These are phyloP conservation scores for Plusia festucae DNA, from an alignment of 2,888 invertebrate species.

Conservation along the genomic window DNA sequence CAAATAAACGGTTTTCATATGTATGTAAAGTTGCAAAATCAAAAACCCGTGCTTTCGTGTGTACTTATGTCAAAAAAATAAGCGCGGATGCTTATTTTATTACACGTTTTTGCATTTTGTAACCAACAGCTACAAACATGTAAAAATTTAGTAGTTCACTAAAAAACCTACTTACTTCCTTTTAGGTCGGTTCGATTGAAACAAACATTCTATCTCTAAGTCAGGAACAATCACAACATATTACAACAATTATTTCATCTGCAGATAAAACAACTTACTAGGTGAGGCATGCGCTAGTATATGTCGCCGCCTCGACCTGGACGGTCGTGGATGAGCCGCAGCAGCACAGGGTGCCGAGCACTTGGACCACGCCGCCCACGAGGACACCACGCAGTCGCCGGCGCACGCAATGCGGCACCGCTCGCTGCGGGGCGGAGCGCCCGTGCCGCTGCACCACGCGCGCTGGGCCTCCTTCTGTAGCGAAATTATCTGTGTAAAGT, in stretches of 20 bases:
- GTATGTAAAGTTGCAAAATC: no score
- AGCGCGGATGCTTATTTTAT: no score
- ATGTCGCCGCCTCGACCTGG: constrained; percentile 71
- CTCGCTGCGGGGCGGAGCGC: constrained; percentile 85
- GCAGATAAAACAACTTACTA: constrained; percentile 63
- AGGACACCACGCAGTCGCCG: constrained; percentile 91
- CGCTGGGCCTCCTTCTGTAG: constrained; percentile 86
- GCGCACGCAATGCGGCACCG: constrained; percentile 91
- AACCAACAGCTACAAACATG: no score
- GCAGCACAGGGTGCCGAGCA: constrained; percentile 83
- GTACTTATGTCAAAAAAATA: no score
- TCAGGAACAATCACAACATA: no score
- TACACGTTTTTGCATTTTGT: no score
- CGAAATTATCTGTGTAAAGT: neutral
- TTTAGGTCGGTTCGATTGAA: no score
- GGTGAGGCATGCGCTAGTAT: constrained; percentile 81
- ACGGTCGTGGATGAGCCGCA: constrained; percentile 71
- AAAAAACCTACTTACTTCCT: no score
- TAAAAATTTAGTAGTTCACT: no score
- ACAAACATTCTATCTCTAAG: no score
- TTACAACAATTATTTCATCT: neutral
- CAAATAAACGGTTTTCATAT: no score
- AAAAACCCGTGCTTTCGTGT: no score
- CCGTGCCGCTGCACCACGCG: constrained; percentile 85
- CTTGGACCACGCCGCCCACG: constrained; percentile 90